Conservation (phyloP, 2,113 vertebrate species). For the Solea senegalensis region DNA sequence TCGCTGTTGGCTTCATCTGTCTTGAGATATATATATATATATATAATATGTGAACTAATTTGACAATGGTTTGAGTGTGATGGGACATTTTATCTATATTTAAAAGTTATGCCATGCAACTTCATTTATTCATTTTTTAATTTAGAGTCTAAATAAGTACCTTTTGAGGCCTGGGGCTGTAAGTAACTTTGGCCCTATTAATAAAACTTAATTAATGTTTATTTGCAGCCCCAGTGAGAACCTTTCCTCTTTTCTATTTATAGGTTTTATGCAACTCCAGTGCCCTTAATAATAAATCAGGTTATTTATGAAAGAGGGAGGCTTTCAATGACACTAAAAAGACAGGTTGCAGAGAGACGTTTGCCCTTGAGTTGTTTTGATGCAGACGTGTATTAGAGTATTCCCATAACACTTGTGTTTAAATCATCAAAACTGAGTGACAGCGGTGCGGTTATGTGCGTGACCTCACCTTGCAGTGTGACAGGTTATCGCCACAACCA, state of each 20-base stretch:
- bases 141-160: no score
- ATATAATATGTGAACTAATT: no score
- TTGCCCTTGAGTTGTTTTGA: background rate
- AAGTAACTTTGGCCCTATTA: no score
- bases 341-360: background rate
- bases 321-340: background rate
- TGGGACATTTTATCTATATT: no score
- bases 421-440: slow-evolving; percentile 46
- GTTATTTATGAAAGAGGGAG: background rate
- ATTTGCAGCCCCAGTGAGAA: background rate
- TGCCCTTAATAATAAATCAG: background rate
- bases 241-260: background rate
- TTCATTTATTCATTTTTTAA: no score
- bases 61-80: no score
- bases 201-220: background rate
- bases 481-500: slow-evolving; percentile 24
- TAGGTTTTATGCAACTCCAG: background rate
- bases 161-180: no score
- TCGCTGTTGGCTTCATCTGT: no score
- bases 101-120: no score
- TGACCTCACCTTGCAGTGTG: slow-evolving; percentile 51
- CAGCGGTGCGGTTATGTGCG: slow-evolving; percentile 14
- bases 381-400: background rate
- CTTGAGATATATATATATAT: no score
- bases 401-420: background rate